Percentiles rank a stretch among this genome's conserved stretches.
Conservation (phyloP, 2,113 vertebrate species). For the Dolichallabes microphthalmus region DNA sequence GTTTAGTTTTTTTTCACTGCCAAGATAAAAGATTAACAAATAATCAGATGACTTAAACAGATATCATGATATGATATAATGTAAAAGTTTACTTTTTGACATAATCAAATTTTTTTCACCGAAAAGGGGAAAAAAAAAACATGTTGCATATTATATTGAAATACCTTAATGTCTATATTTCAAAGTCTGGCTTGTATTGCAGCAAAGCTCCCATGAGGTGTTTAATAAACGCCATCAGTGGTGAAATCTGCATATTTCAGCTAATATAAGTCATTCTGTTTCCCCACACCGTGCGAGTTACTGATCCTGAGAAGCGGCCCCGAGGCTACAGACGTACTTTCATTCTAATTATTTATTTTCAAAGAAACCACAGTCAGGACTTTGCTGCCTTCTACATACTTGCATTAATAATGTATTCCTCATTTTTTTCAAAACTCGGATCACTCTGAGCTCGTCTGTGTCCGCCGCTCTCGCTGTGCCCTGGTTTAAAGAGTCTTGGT, state of each 20-base stretch:
- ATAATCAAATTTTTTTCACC: background rate
- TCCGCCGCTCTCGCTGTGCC: background rate
- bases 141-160: background rate
- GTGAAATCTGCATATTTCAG: conserved; percentile 1
- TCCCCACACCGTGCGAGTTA: conserved; percentile 11
- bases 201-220: background rate
- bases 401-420: conserved; percentile 34
- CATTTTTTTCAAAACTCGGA: background rate
- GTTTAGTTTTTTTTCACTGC: background rate
- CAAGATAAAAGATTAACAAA: background rate
- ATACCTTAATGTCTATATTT: background rate
- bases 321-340: conserved; percentile 18
- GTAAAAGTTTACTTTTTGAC: background rate
- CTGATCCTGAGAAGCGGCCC: conserved; percentile 28
- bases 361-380: conserved; percentile 22
- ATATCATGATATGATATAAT: background rate
- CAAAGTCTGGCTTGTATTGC: background rate
- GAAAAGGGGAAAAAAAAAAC: background rate
- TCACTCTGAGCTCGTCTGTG: background rate
- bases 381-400: background rate
- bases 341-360: conserved; percentile 32
- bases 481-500: background rate
- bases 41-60: background rate
- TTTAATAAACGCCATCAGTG: conserved; percentile 10
- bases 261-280: conserved; percentile 19